Conservation (phyloP, 1,140 invertebrate species). For the Philopotamus ludificatus region DNA sequence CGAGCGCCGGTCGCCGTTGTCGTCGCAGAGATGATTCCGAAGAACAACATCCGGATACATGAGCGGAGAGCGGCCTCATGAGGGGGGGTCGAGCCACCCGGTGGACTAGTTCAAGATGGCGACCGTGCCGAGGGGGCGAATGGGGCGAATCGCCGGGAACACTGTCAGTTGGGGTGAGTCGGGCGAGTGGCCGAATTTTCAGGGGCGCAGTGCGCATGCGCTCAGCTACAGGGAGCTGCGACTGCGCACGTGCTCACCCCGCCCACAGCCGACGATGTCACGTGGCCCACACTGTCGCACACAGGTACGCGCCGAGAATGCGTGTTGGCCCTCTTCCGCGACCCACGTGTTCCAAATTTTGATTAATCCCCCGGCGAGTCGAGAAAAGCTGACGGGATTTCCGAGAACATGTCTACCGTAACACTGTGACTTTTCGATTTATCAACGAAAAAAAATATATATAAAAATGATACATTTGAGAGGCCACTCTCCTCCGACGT, state of each 20-base stretch:
- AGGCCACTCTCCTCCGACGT: no score
- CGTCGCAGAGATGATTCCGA: slow-evolving; percentile 10
- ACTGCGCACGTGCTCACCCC: slow-evolving; percentile 6
- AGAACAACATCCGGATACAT: slow-evolving; percentile 22
- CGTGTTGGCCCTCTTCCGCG: neutral
- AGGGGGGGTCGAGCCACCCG: slow-evolving; percentile 12
- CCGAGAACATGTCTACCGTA: no score
- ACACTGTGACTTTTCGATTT: no score
- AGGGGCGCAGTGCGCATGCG: no score
- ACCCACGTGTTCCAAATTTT: no score
- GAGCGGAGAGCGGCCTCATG: neutral
- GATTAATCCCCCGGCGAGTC: no score
- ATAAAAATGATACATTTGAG: no score
- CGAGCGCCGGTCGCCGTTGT: no score
- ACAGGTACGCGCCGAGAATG: no score
- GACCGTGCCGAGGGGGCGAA: neutral
- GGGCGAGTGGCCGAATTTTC: neutral
- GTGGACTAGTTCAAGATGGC: slow-evolving; percentile 26
- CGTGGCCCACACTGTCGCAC: neutral
- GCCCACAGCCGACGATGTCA: neutral
- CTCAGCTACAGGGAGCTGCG: neutral
- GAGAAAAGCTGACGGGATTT: no score
- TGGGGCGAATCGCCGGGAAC: neutral
- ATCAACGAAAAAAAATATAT: no score
- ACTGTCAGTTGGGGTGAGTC: no score